Percentiles rank a stretch among this genome's conserved stretches.
These are phyloP conservation scores for Pyrgus malvae DNA, from an alignment of 2,888 invertebrate species.

Conservation along the genomic window DNA sequence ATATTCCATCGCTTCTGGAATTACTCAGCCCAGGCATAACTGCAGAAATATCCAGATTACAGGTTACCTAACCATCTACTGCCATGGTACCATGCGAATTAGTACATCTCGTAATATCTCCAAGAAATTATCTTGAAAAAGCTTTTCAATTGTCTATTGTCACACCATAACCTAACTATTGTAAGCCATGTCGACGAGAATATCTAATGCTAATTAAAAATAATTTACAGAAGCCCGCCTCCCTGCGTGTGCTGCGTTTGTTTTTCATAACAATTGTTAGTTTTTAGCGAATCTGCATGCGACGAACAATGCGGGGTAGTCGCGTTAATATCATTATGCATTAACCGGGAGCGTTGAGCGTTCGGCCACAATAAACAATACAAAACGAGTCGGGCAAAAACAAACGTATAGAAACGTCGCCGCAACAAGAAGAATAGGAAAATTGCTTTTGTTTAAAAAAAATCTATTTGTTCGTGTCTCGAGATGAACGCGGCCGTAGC, in stretches of 20 bases:
- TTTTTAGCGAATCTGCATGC: conserved; percentile 74
- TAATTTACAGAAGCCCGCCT: conserved; percentile 41
- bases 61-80: not conserved
- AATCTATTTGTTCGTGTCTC: conserved; percentile 78
- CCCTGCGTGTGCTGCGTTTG: conserved; percentile 49
- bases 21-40: conserved; percentile 9
- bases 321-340: conserved; percentile 72
- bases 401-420: conserved; percentile 73
- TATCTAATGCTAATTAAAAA: conserved; percentile 67
- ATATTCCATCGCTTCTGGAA: conserved; percentile 18
- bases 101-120: conserved; percentile 6
- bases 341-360: conserved; percentile 77
- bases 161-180: conserved; percentile 42
- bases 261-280: conserved; percentile 69
- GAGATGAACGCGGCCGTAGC: conserved; percentile 74
- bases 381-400: conserved; percentile 75
- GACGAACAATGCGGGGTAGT: conserved; percentile 66
- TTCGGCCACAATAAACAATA: conserved; percentile 76
- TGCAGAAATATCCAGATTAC: not conserved
- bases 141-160: conserved; percentile 37
- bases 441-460: conserved; percentile 81
- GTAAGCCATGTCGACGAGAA: conserved; percentile 43
- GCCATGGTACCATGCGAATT: conserved; percentile 2
- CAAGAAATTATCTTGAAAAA: conserved; percentile 26
- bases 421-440: conserved; percentile 81